Conservation (phyloP, 2,888 invertebrate species). For the Nephrotoma appendiculata region DNA sequence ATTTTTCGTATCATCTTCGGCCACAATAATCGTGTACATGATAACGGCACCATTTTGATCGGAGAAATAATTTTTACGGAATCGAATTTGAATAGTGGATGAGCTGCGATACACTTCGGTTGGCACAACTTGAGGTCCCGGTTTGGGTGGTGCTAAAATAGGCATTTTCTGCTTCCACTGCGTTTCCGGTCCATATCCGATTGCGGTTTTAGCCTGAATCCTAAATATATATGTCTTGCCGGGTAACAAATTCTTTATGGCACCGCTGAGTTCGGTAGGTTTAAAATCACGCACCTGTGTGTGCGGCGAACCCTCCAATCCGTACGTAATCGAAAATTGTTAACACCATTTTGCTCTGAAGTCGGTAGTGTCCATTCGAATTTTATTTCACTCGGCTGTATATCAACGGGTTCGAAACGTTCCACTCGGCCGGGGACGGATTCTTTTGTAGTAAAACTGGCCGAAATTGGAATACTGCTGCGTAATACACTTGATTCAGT, state of each 20-base stretch:
- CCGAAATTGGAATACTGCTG: slow-evolving; percentile 63
- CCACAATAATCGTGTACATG: slow-evolving; percentile 78
- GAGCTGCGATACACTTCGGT: slow-evolving; percentile 64
- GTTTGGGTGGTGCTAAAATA: slow-evolving; percentile 60
- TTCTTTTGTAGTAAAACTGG: slow-evolving; percentile 66
- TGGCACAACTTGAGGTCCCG: slow-evolving; percentile 56
- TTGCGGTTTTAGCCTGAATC: slow-evolving; percentile 71
- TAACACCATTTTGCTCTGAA: slow-evolving; percentile 69
- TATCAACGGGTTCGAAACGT: slow-evolving; percentile 60
- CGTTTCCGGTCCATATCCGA: slow-evolving; percentile 64
- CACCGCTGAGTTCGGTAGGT: slow-evolving; percentile 50
- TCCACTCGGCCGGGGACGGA: slow-evolving; percentile 75
- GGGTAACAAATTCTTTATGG: slow-evolving; percentile 57
- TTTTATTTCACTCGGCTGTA: slow-evolving; percentile 65
- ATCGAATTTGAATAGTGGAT: slow-evolving; percentile 63
- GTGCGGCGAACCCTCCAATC: slow-evolving; percentile 46
- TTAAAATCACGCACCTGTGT: slow-evolving; percentile 47
- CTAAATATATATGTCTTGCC: slow-evolving; percentile 69
- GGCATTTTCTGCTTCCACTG: slow-evolving; percentile 68
- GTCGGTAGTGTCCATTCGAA: slow-evolving; percentile 68
- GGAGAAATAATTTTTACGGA: slow-evolving; percentile 79
- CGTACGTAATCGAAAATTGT: slow-evolving; percentile 69
- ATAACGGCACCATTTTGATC: slow-evolving; percentile 68
- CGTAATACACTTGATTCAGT: slow-evolving; percentile 60
- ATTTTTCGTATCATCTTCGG: slow-evolving; percentile 73